A percentile compares a stretch with the other conserved stretches of the same genome.
Conservation (phyloP, 1,140 invertebrate genomes). For the Mycetomoellerius zeteki region DNA sequence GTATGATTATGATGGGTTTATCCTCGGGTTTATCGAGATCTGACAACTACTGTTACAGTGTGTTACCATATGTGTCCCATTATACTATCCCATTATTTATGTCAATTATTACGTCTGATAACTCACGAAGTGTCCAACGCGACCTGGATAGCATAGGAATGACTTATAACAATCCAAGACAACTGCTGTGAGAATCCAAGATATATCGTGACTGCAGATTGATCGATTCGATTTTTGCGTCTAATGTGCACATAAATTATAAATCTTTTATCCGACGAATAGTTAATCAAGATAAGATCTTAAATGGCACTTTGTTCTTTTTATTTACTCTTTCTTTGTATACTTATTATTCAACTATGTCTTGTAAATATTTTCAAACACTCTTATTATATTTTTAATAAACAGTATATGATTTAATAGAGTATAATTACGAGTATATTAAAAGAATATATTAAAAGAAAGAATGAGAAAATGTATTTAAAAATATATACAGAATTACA, state of each 20-base stretch:
- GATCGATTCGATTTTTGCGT: slow-evolving; percentile 33
- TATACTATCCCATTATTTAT: slow-evolving; percentile 50
- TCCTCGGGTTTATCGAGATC: slow-evolving; percentile 39
- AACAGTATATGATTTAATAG: neutral
- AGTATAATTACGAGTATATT: neutral
- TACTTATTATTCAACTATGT: neutral
- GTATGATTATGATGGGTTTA: slow-evolving; percentile 15
- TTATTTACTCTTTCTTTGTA: neutral
- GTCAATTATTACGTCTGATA: slow-evolving; percentile 44
- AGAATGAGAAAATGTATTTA: neutral
- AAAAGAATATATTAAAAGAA: neutral
- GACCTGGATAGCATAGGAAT: slow-evolving; percentile 44
- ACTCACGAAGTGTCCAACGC: slow-evolving; percentile 24
- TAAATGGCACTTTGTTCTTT: slow-evolving; percentile 8
- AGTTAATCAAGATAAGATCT: slow-evolving; percentile 43
- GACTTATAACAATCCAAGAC: slow-evolving; percentile 54
- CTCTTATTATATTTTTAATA: neutral
- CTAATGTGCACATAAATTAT: slow-evolving; percentile 36
- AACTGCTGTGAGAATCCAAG: slow-evolving; percentile 32
- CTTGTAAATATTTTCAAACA: neutral
- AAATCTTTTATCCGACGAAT: slow-evolving; percentile 26
- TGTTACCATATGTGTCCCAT: slow-evolving; percentile 14
- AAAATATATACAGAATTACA: neutral
- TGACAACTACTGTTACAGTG: slow-evolving; percentile 52
- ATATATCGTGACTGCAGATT: slow-evolving; percentile 36